Evolutionary conservation across 2,797 vertebrate genomes (phyloP).

Genomic region (Ciconia nigra): DNA sequence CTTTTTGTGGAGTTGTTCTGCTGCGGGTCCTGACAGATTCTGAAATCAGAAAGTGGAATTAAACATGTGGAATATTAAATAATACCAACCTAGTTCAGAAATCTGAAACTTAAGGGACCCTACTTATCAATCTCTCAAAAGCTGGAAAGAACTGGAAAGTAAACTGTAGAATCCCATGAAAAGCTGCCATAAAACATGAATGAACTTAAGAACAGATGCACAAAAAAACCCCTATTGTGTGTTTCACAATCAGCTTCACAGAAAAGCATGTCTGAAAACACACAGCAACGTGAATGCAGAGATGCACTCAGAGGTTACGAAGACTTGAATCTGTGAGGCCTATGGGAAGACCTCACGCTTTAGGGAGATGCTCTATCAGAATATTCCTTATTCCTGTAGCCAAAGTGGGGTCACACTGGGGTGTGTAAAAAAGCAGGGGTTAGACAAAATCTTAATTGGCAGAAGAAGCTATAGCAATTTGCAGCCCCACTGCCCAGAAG

Average conservation of each 20-base stretch:
- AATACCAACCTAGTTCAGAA: neutral
- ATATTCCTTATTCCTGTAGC: neutral
- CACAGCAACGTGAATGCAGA: accelerated
- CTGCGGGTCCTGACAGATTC: neutral
- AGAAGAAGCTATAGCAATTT: neutral
- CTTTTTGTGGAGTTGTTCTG: neutral
- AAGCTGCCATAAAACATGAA: neutral
- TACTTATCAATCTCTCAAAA: neutral
- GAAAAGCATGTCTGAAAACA: neutral
- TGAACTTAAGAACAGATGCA: neutral
- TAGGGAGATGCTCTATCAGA: neutral
- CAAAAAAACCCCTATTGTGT: neutral
- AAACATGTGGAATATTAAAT: neutral
- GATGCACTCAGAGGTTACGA: neutral
- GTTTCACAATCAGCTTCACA: neutral
- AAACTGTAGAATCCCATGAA: neutral
- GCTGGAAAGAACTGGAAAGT: neutral
- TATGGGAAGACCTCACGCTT: neutral
- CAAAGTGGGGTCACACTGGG: accelerated
- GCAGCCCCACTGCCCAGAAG: neutral
- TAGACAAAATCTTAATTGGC: neutral
- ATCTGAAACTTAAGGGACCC: neutral
- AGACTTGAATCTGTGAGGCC: neutral
- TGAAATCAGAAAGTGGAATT: conserved; percentile 44
- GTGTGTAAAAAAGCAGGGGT: neutral